phyloP scores from a whole-genome alignment of 2,888 invertebrate species.

The Spodoptera littoralis region DNA sequence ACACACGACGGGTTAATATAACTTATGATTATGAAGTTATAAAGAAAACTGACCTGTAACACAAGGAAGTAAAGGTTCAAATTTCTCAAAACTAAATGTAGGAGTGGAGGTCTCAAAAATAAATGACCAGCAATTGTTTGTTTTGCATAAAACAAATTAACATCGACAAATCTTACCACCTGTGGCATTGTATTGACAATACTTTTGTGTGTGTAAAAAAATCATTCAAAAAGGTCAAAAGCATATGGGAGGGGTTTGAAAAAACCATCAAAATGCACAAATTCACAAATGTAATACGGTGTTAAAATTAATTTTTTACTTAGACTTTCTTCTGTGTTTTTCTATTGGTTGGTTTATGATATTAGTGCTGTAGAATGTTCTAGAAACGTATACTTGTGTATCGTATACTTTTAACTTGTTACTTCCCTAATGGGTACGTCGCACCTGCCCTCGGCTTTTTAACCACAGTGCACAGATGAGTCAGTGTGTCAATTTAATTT shows the following conservation, averaged over 20 bases:
- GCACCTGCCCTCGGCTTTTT: slow-evolving; percentile 21
- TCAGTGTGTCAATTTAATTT: slow-evolving; percentile 18
- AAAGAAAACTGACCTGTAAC: no score
- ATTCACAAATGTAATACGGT: slow-evolving; percentile 23
- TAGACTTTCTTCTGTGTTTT: slow-evolving; percentile 41
- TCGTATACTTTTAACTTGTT: slow-evolving; percentile 1
- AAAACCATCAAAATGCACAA: slow-evolving; percentile 47
- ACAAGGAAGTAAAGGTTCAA: no score
- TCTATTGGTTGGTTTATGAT: slow-evolving; percentile 25
- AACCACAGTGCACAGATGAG: slow-evolving; percentile 7
- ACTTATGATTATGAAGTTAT: no score
- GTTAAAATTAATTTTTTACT: slow-evolving; percentile 32
- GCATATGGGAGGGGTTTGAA: slow-evolving; percentile 28
- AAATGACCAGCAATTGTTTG: no score
- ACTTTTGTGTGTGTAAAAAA: no score
- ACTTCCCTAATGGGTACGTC: slow-evolving; percentile 23
- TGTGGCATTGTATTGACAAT: no score
- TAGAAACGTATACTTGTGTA: not conserved
- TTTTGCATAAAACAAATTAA: no score
- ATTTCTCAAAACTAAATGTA: no score
- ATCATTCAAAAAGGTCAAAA: no score
- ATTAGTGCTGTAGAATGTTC: slow-evolving; percentile 6
- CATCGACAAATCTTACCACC: no score
- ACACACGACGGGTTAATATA: no score
- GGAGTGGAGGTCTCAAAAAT: no score